Evolutionary conservation across 1,140 invertebrate species (phyloP).

Genomic region (Phymastichus coffea): DNA sequence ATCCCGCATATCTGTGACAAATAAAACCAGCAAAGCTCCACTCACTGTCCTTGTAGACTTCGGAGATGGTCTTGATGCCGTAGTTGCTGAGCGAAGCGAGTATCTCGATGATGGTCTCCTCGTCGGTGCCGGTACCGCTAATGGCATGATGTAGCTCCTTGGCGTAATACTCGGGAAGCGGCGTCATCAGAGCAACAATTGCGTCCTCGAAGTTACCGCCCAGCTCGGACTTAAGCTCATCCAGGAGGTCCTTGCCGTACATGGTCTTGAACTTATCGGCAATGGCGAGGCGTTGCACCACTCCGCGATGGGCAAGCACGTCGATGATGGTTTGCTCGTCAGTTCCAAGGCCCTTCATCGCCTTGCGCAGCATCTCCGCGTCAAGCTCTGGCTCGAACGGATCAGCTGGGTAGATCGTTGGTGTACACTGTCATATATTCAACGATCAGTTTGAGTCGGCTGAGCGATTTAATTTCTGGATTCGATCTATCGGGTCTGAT

Average conservation of each 20-base stretch:
- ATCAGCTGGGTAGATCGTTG: conserved; percentile 79
- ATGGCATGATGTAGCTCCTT: conserved; percentile 87
- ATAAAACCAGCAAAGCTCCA: no score
- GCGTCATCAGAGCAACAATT: conserved; percentile 82
- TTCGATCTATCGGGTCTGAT: not conserved
- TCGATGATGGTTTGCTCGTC: conserved; percentile 91
- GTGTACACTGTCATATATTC: conserved; percentile 81
- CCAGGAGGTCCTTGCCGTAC: conserved; percentile 91
- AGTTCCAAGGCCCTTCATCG: conserved; percentile 93
- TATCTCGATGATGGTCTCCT: conserved; percentile 88
- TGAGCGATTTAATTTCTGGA: not conserved
- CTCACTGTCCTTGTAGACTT: conserved; percentile 83
- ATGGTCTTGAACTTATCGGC: conserved; percentile 89
- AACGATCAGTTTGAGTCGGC: no score
- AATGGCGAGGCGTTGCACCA: conserved; percentile 87
- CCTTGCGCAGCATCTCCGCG: conserved; percentile 81
- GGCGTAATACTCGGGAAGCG: conserved; percentile 85
- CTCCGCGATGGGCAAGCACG: conserved; percentile 80
- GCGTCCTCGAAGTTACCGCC: conserved; percentile 89
- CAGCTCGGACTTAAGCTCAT: conserved; percentile 85
- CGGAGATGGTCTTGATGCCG: conserved; percentile 80
- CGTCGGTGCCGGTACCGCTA: conserved; percentile 80
- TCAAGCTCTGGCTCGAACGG: conserved; percentile 85
- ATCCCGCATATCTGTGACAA: no score
- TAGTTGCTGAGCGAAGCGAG: conserved; percentile 87